Percentiles rank a stretch among this genome's conserved stretches.
These are phyloP conservation scores for Excalfactoria chinensis DNA, from an alignment of 2,113 vertebrate genomes.

Conservation along the genomic window DNA sequence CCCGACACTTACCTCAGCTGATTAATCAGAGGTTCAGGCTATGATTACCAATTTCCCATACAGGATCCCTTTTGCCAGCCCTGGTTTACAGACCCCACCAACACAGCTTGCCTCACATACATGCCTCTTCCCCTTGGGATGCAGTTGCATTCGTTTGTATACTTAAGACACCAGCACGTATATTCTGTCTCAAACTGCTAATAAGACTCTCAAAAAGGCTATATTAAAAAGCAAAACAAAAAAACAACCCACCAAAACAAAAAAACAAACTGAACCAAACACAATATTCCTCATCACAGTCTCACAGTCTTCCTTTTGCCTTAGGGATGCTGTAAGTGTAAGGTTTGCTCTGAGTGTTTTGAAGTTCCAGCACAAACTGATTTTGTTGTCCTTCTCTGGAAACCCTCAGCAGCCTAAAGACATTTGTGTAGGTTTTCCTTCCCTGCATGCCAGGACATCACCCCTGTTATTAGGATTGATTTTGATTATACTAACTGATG, in stretches of 20 bases:
- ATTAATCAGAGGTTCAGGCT: too few relatives aligned
- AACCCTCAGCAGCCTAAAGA: not conserved
- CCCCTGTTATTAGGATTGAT: accelerated
- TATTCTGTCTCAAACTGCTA: not conserved
- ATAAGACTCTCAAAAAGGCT: not conserved
- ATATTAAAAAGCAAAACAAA: not conserved
- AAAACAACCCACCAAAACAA: too few relatives aligned
- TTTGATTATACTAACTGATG: not conserved
- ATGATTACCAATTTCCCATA: too few relatives aligned
- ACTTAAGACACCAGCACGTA: not conserved
- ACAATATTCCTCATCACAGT: not conserved
- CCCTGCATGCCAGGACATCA: not conserved
- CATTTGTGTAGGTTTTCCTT: not conserved
- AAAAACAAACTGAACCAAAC: not conserved
- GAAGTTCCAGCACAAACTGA: not conserved
- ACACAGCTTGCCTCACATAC: not conserved
- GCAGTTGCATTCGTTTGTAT: accelerated
- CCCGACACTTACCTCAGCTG: too few relatives aligned
- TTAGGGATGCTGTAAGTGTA: not conserved
- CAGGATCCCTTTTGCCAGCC: not conserved
- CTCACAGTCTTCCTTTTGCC: not conserved
- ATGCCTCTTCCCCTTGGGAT: not conserved
- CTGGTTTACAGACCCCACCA: not conserved
- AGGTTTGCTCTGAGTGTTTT: not conserved
- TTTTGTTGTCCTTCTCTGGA: not conserved